Evolutionary conservation across 1,140 invertebrate genomes (phyloP).

Genomic region (Drosophila sp.): DNA sequence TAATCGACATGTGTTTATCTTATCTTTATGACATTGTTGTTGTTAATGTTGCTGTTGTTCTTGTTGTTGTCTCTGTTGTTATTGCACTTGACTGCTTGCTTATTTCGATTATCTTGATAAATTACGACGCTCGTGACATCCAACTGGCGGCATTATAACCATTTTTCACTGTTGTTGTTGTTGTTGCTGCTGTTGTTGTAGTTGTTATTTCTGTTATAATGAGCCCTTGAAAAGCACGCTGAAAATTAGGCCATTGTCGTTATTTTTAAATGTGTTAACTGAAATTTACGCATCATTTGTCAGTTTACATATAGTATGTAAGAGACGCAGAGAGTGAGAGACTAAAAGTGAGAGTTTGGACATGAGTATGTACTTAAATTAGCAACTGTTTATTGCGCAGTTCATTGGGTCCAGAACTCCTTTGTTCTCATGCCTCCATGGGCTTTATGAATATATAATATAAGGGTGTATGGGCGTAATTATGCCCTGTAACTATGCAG

Average conservation of each 20-base stretch:
- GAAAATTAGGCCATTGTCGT: conserved; percentile 52
- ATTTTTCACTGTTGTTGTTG: conserved; percentile 11
- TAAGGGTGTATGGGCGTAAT: conserved; percentile 7
- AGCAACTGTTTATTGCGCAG: conserved; percentile 39
- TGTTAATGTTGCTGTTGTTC: conserved; percentile 49
- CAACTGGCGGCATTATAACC: conserved; percentile 37
- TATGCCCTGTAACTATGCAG: conserved; percentile 12
- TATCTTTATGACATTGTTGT: conserved; percentile 71
- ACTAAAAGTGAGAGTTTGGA: not conserved
- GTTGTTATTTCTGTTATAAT: conserved; percentile 29
- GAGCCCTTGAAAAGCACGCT: conserved; percentile 38
- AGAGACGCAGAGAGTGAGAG: not conserved
- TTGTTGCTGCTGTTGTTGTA: not conserved
- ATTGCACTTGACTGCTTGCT: conserved; percentile 41
- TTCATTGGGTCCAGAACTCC: conserved; percentile 38
- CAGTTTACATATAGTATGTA: conserved; percentile 7
- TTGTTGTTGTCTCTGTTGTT: too few relatives aligned
- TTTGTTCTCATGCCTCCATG: conserved; percentile 53
- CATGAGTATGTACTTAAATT: conserved; percentile 32
- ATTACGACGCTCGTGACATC: conserved; percentile 75
- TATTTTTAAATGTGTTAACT: conserved; percentile 67
- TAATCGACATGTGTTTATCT: conserved; percentile 71
- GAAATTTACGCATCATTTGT: conserved; percentile 58
- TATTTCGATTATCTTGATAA: conserved; percentile 78
- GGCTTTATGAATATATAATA: conserved; percentile 3